Conservation (phyloP, 2,888 invertebrate genomes). For the Aproaerema taeniolella region DNA sequence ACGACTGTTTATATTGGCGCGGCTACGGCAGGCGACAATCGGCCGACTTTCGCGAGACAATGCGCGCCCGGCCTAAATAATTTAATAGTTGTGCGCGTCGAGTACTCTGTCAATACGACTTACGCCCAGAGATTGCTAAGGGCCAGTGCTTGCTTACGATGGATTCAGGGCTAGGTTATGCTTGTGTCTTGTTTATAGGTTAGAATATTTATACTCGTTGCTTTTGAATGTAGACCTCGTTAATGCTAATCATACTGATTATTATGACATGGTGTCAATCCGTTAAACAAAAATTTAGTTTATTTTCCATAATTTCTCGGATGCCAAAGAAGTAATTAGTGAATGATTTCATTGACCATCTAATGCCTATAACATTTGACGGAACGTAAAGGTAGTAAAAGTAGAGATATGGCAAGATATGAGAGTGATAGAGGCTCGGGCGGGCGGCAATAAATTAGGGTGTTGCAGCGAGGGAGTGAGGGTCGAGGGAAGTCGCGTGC, state of each 20-base stretch:
- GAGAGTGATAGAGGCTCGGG: constrained; percentile 48
- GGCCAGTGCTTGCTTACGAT: constrained; percentile 19
- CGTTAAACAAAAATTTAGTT: no score
- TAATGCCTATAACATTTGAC: no score
- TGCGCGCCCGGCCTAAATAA: constrained; percentile 67
- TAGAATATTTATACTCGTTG: no score
- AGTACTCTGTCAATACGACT: constrained; percentile 63
- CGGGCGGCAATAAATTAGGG: constrained; percentile 62
- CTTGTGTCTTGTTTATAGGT: no score
- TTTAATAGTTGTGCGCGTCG: constrained; percentile 59
- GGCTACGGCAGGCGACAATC: constrained; percentile 29
- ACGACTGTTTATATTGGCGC: constrained; percentile 65
- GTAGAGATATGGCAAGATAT: constrained; percentile 43
- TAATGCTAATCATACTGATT: no score
- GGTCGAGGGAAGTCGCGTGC: constrained; percentile 35
- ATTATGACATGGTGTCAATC: no score
- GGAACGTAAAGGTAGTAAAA: no score
- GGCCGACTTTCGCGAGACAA: constrained; percentile 65
- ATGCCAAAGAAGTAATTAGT: no score
- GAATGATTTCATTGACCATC: no score
- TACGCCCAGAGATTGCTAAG: not conserved
- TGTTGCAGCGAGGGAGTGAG: constrained; percentile 22
- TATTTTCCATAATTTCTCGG: no score
- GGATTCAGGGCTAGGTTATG: no score
- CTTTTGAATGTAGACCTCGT: no score